Base-by-base conservation (phyloP, 2,888 invertebrate species). In the Candidula unifasciata region DNA sequence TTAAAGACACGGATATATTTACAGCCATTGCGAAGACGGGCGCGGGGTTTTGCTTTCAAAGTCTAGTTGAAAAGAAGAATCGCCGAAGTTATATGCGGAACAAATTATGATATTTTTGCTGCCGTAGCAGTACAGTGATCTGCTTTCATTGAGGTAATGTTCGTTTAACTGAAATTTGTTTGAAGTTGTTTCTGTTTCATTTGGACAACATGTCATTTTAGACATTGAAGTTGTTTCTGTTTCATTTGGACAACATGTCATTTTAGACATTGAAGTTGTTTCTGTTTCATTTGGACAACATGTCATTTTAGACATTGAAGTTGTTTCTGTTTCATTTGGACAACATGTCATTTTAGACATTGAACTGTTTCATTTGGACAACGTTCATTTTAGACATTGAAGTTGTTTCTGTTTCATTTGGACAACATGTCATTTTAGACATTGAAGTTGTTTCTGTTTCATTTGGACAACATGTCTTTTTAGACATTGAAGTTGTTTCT, bases 1-100 rank as follows among this genome's bases (percentile, higher is more conserved):
- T n/a, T 73, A 44, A 44, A 73, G 44, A 21, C 44, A 52, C n/a
- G n/a, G 73, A n/a, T n/a, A 73, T n/a, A 71, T 73, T 73, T 44
- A 73, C 10, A 37, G 44, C 16, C 73, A 44, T 44, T 73, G n/a
- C 37, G 44, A n/a, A 44, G 44, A 37, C 3, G 0, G 3, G 44
- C n/a, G 44, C 24, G n/a, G 1, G 10, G 21, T 6, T 16, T 73
- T 73, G 37, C 37, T 73, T 73, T 44, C 10, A 73, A 71, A n/a
- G 24, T 73, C 10, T 2, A 8, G 44, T 44, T 44, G 44, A 44
- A 44, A 44, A 44, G 10, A 44, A 10, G 44, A 44, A 44, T 44
- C 3, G 44, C 3, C 5, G 44, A 3, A 10, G 44, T 44, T 44
- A 44, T 44, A 44, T 44, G 10, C 44, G 44, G 44, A 10, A 10